Evolutionary conservation across 2,797 vertebrate species (phyloP).

Genomic region (Argyrosomus regius): DNA sequence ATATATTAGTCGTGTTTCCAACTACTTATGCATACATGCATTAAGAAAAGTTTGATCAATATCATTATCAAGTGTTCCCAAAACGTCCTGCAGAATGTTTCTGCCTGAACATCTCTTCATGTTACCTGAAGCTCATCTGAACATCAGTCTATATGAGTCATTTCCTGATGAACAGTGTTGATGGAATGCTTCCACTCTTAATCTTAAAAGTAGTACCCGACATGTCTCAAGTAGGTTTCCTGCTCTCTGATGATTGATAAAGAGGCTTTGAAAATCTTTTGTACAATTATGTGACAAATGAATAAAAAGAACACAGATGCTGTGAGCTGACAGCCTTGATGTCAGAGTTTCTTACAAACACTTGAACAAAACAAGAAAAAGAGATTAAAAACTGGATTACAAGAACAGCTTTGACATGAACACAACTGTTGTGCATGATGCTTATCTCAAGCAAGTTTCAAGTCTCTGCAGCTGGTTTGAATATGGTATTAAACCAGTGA

Average conservation of each 20-base stretch:
- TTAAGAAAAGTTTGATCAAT: too few relatives aligned
- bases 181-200: background rate
- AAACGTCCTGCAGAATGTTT: background rate
- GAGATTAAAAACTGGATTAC: background rate
- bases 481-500: background rate
- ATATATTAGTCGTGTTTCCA: too few relatives aligned
- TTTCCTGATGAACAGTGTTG: background rate
- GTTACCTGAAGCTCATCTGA: background rate
- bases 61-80: too few relatives aligned
- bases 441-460: background rate
- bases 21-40: too few relatives aligned
- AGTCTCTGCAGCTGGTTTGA: background rate
- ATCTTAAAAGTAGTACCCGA: background rate
- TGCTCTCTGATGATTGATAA: background rate
- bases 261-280: background rate
- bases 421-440: background rate
- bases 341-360: background rate
- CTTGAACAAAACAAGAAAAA: background rate
- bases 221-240: background rate
- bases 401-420: background rate
- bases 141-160: background rate
- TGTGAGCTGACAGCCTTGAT: background rate
- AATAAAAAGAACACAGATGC: background rate
- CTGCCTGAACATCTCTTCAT: background rate
- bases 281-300: background rate